Evolutionary conservation across 2,113 vertebrate genomes (phyloP), one percentile per base, ranked within the genome.

Genomic region (Gorsachius goisagi): DNA sequence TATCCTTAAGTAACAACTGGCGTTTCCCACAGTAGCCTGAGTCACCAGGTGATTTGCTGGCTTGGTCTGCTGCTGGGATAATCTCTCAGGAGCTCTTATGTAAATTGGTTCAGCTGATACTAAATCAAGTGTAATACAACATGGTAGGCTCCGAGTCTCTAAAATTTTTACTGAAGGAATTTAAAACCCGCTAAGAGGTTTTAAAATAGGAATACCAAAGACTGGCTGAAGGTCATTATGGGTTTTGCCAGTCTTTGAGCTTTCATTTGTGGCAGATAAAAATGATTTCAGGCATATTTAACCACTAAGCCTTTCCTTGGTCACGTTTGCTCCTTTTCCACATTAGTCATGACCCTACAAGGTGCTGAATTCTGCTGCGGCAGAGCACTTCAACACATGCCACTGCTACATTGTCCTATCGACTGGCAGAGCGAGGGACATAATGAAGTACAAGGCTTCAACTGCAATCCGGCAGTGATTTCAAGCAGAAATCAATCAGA

Each of bases 311-410:
- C 32, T 39, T 71, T 58, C 24, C 22, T 63, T 35, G 17, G 44
- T 73, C 30, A 33, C 4, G 2, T 13, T 13, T 17, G 7, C 44
- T 53, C 52, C 13, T 37, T 47, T 71, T 41, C 35, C 41, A 17
- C 17, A 0, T 15, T 8, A 59, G 30, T 53, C 7, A 3, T 3
- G 3, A 33, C 0, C 1, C 13, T 13, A 7, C 13, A 28, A 52
- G 44, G 30, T 0, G 0, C 2, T 52, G 49, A 50, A 18, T 22
- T 62, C 5, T 39, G 35, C 41, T 62, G 35, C 20, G 26, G 74
- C 11, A 24, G 33, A 47, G 41, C 12, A 4, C 39, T 49, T 67
- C 2, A 12, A 12, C 32, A 24, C 1, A 1, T 35, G n/a, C 44
- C 41, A 20, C 39, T 4, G 12, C 28, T 49, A 22, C 33, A 2